phyloP scores from a whole-genome alignment of 2,113 vertebrate genomes.

The Numenius arquata region DNA sequence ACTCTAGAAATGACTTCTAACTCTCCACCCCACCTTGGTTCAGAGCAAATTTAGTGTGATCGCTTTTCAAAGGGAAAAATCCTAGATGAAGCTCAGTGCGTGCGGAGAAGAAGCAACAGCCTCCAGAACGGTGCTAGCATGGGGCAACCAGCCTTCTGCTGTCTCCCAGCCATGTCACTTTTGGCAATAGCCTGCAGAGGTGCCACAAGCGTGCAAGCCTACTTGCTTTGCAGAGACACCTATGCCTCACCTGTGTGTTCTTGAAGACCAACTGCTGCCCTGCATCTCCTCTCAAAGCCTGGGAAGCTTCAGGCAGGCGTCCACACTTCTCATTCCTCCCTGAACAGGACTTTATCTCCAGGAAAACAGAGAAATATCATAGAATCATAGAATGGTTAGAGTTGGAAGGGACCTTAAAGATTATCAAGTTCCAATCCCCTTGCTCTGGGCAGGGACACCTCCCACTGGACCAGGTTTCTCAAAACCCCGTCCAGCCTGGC shows the following conservation, averaged over 20 bases:
- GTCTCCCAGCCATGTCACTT: rapidly evolving
- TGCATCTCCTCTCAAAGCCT: neutral
- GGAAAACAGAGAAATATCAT: neutral
- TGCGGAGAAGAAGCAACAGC: neutral
- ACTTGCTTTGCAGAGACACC: rapidly evolving
- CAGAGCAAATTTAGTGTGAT: neutral
- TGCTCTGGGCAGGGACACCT: too few species aligned
- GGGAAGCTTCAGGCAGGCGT: neutral
- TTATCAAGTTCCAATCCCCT: too few species aligned
- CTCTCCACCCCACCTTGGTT: neutral
- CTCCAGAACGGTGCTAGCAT: neutral
- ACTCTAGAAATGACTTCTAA: neutral
- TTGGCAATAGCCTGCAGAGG: rapidly evolving
- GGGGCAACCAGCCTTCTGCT: neutral
- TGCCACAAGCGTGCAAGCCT: rapidly evolving
- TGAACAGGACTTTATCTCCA: neutral
- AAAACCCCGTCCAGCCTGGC: too few species aligned
- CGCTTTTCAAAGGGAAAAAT: neutral
- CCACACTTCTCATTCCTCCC: neutral
- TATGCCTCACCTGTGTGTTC: too few species aligned
- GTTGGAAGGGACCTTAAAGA: too few species aligned
- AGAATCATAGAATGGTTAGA: too few species aligned
- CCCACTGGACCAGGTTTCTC: too few species aligned
- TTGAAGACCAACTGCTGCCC: neutral
- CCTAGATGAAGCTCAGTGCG: neutral